Conservation (phyloP, 1,140 invertebrate species). For the Zophobas morio region DNA sequence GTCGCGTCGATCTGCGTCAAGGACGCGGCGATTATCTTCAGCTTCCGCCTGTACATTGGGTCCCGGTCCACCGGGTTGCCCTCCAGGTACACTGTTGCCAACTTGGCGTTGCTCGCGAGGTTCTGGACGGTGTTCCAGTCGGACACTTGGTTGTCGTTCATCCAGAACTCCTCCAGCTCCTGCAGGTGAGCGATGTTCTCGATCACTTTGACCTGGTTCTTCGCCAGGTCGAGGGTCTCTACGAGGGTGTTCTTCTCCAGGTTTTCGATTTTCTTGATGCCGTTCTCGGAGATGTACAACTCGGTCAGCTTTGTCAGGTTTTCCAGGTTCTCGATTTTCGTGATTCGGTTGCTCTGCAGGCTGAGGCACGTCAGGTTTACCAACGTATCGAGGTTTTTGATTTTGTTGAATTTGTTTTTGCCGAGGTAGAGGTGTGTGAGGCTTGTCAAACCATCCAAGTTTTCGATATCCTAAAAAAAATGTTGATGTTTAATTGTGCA, state of each 20-base stretch:
- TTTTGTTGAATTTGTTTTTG: slow-evolving; percentile 96
- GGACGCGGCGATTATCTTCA: slow-evolving; percentile 90
- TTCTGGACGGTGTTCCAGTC: slow-evolving; percentile 90
- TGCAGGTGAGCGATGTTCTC: slow-evolving; percentile 84
- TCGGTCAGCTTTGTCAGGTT: slow-evolving; percentile 84
- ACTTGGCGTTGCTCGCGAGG: slow-evolving; percentile 80
- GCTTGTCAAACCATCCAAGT: slow-evolving; percentile 82
- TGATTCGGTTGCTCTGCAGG: slow-evolving; percentile 92
- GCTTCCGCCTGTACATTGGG: slow-evolving; percentile 90
- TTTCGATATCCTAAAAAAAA: slow-evolving; percentile 82
- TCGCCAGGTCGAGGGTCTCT: slow-evolving; percentile 91
- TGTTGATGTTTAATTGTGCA: no score
- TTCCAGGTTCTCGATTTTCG: slow-evolving; percentile 89
- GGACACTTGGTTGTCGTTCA: slow-evolving; percentile 93
- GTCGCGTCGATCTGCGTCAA: slow-evolving; percentile 96
- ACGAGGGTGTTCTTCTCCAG: slow-evolving; percentile 80
- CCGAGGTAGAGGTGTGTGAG: slow-evolving; percentile 89
- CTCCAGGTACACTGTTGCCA: slow-evolving; percentile 95
- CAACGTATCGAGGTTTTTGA: slow-evolving; percentile 89
- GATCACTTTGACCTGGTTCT: slow-evolving; percentile 89
- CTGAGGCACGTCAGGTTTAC: slow-evolving; percentile 87
- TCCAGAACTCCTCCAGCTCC: slow-evolving; percentile 93
- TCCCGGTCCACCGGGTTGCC: slow-evolving; percentile 91
- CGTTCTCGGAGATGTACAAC: slow-evolving; percentile 96
- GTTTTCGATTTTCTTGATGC: slow-evolving; percentile 83